These are phyloP conservation scores for Melanostoma scalare DNA, from an alignment of 2,888 invertebrate species.

Conservation along the genomic window DNA sequence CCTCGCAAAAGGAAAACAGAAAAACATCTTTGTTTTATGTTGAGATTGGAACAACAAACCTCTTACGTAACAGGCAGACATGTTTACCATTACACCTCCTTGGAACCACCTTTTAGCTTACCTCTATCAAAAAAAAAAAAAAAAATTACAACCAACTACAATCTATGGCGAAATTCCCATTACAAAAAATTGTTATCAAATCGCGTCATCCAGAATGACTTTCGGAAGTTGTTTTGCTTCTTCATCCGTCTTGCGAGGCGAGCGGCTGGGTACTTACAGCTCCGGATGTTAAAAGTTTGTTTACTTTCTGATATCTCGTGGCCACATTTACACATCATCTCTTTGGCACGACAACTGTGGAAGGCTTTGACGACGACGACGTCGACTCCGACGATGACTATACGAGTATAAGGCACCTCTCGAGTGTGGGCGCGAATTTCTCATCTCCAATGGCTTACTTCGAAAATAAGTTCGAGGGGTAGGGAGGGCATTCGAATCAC, in stretches of 20 bases:
- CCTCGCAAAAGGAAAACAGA: too few species aligned
- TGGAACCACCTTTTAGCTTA: too few species aligned
- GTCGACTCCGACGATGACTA: constrained; percentile 22
- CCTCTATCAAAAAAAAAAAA: too few species aligned
- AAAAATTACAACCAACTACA: too few species aligned
- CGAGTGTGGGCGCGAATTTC: constrained; percentile 61
- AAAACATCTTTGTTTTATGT: too few species aligned
- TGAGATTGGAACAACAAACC: too few species aligned
- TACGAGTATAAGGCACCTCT: constrained; percentile 1
- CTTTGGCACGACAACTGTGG: constrained; percentile 13
- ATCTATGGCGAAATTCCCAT: constrained; percentile 10
- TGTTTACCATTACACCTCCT: too few species aligned
- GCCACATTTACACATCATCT: constrained; percentile 32
- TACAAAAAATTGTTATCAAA: constrained; percentile 51
- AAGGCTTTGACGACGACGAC: constrained; percentile 15
- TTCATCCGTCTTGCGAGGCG: constrained; percentile 24
- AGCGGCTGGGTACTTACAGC: constrained; percentile 18
- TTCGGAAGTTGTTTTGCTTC: constrained; percentile 68
- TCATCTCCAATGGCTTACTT: constrained; percentile 31
- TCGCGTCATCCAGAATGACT: constrained; percentile 66
- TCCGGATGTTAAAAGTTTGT: constrained; percentile 66
- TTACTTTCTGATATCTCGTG: constrained; percentile 71
- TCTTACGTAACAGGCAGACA: too few species aligned
- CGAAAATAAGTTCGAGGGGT: background rate
- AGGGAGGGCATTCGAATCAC: constrained; percentile 54